Percentiles rank a stretch among this genome's conserved stretches.
phyloP scores from a whole-genome alignment of 1,140 invertebrate species.

The Solenopsis fugax region DNA sequence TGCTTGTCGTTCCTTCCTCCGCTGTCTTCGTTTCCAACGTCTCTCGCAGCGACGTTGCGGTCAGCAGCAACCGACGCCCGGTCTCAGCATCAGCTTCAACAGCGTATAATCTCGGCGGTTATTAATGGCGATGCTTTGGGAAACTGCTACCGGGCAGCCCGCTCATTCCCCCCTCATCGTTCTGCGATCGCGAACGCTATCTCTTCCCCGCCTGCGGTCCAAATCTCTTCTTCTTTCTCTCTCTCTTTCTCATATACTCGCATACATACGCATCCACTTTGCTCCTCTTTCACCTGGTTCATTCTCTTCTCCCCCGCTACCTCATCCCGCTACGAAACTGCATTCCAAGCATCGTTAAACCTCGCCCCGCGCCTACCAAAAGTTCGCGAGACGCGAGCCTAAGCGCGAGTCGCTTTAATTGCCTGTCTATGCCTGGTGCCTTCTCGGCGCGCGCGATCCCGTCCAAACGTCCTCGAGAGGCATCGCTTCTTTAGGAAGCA shows the following conservation, averaged over 20 bases:
- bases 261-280: conserved; percentile 64
- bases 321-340: conserved; percentile 76
- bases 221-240: conserved; percentile 67
- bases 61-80: conserved; percentile 63
- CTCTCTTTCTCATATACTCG: conserved; percentile 17
- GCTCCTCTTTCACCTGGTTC: conserved; percentile 66
- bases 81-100: conserved; percentile 65
- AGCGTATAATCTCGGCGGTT: conserved; percentile 85
- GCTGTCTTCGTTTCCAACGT: conserved; percentile 71
- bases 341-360: conserved; percentile 80
- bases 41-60: conserved; percentile 62
- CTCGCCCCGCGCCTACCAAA: conserved; percentile 69
- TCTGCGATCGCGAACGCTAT: conserved; percentile 69
- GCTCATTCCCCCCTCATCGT: conserved; percentile 69
- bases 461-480: conserved; percentile 51
- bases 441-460: conserved; percentile 33
- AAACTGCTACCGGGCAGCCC: conserved; percentile 85
- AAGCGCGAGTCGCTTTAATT: conserved; percentile 73
- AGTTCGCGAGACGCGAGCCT: conserved; percentile 68
- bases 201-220: conserved; percentile 34
- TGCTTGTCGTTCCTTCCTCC: conserved; percentile 55
- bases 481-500: conserved; percentile 66
- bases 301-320: conserved; percentile 61
- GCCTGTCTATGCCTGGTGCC: conserved; percentile 69
- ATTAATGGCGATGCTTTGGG: conserved; percentile 86